Conservation (phyloP, 2,113 vertebrate species). For the Ciconia boyciana region DNA sequence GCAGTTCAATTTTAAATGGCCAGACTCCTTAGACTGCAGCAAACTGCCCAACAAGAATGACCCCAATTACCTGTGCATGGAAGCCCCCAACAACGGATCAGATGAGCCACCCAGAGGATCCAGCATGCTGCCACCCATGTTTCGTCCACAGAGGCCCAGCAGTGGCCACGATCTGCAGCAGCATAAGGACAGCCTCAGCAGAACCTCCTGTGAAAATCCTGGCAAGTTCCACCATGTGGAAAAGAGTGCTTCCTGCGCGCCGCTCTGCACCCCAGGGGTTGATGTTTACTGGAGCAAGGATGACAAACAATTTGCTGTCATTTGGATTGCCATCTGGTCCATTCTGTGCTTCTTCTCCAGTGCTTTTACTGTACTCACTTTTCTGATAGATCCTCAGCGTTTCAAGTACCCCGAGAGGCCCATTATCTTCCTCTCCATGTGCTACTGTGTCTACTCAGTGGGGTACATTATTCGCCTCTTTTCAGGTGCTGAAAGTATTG, state of each 20-base stretch:
- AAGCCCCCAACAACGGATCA: slow-evolving; percentile 91
- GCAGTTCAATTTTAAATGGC: slow-evolving; percentile 94
- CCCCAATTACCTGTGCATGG: slow-evolving; percentile 97
- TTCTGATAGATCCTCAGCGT: slow-evolving; percentile 91
- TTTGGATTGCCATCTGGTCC: slow-evolving; percentile 96
- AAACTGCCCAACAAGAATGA: slow-evolving; percentile 94
- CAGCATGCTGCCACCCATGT: slow-evolving; percentile 87
- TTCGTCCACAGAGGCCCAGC: slow-evolving; percentile 81
- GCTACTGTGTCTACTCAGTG: slow-evolving; percentile 95
- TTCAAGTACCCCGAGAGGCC: slow-evolving; percentile 97
- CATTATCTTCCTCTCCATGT: slow-evolving; percentile 98
- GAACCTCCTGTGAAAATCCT: slow-evolving; percentile 81
- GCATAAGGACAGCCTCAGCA: slow-evolving; percentile 75
- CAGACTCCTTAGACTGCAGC: slow-evolving; percentile 91
- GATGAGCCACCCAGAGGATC: slow-evolving; percentile 86
- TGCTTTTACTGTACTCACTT: slow-evolving; percentile 96
- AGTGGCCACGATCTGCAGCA: slow-evolving; percentile 76
- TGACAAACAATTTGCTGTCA: slow-evolving; percentile 90
- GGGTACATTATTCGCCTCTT: slow-evolving; percentile 95
- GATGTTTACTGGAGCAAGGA: slow-evolving; percentile 96
- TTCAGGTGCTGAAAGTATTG: slow-evolving; percentile 90
- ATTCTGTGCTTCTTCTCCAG: slow-evolving; percentile 95
- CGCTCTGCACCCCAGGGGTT: slow-evolving; percentile 87
- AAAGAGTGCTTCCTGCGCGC: slow-evolving; percentile 92
- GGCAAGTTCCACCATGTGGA: slow-evolving; percentile 97